A percentile compares a stretch with the other conserved stretches of the same genome.
Conservation (phyloP, 2,888 invertebrate genomes). For the Drosophila cracens region DNA sequence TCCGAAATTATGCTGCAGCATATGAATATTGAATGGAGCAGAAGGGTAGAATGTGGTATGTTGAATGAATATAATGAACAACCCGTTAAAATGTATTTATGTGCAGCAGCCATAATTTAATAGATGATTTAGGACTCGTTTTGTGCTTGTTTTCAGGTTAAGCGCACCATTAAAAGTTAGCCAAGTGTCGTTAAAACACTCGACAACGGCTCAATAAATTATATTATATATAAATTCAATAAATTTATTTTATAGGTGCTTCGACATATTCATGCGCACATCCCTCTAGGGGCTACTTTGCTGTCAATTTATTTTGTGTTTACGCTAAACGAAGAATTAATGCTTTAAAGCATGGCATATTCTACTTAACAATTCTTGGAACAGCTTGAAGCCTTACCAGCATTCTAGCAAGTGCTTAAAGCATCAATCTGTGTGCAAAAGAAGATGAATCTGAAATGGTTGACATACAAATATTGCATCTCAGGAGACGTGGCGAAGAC, state of each 20-base stretch:
- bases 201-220: conserved; percentile 11
- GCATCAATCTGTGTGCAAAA: not conserved
- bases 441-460: not conserved
- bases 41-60: not conserved
- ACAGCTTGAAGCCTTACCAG: not conserved
- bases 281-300: not conserved
- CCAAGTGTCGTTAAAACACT: conserved; percentile 48
- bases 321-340: not conserved
- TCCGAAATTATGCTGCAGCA: conserved; percentile 51
- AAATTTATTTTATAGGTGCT: conserved; percentile 7
- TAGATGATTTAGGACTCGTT: not conserved
- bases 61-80: not conserved
- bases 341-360: not conserved
- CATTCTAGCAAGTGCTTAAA: not conserved
- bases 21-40: conserved; percentile 50
- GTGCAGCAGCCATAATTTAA: conserved; percentile 9
- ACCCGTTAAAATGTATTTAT: conserved; percentile 8
- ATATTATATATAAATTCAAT: not conserved
- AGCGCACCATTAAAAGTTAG: conserved; percentile 40
- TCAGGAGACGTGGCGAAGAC: not conserved
- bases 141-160: conserved; percentile 10
- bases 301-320: not conserved
- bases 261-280: conserved; percentile 1
- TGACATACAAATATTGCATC: not conserved
- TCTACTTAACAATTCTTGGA: not conserved